phyloP scores from a whole-genome alignment of 2,888 invertebrate genomes.

The Tribolium freemani region DNA sequence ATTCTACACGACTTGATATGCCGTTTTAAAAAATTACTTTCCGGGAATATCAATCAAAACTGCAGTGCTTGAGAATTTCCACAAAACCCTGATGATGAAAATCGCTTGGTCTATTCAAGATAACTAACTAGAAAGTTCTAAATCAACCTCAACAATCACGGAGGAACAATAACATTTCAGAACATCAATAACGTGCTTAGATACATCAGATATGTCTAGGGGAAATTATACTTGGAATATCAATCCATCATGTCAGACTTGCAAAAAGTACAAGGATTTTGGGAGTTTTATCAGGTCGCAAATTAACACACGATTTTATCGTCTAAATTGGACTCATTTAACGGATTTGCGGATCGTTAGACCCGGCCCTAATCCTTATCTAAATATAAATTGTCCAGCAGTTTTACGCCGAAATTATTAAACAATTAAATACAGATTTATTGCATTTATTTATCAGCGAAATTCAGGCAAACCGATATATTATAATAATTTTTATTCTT shows the following conservation, averaged over 20 bases:
- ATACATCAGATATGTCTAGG: background rate
- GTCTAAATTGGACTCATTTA: conserved; percentile 27
- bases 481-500: conserved; percentile 25
- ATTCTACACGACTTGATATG: background rate
- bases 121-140: conserved; percentile 27
- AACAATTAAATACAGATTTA: too few relatives aligned
- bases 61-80: background rate
- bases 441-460: too few relatives aligned
- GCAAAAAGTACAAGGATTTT: background rate
- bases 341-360: conserved; percentile 31
- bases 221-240: background rate
- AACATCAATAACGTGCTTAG: conserved; percentile 20
- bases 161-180: conserved; percentile 19
- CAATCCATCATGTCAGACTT: background rate
- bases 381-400: background rate
- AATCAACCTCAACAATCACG: conserved; percentile 24
- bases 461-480: background rate
- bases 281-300: conserved; percentile 7
- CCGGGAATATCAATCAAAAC: background rate
- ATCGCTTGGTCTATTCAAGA: background rate
- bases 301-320: conserved; percentile 38
- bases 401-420: background rate
- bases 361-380: conserved; percentile 4
- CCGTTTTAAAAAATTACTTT: background rate
- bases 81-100: too few relatives aligned